Evolutionary conservation across 2,797 vertebrate species (phyloP).

Genomic region (Channa striata): DNA sequence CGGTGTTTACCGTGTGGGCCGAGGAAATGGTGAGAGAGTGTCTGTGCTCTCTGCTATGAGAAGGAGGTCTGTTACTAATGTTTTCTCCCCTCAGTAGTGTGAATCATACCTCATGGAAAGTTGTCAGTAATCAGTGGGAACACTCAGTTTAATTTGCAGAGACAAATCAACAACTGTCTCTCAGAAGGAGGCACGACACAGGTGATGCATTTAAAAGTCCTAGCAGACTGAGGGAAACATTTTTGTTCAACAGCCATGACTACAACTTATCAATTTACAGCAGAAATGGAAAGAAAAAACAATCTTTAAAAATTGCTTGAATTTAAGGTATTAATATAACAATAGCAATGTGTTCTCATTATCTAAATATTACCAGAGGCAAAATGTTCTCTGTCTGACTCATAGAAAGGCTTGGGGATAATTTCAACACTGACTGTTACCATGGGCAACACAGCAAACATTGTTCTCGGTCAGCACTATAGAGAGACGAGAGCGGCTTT

Average conservation of each 20-base stretch:
- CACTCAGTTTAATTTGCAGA: slow-evolving; percentile 2
- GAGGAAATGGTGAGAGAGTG: slow-evolving; percentile 19
- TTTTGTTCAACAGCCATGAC: slow-evolving; percentile 3
- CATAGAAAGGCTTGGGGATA: slow-evolving; percentile 19
- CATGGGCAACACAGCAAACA: slow-evolving; percentile 53
- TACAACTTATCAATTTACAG: not conserved
- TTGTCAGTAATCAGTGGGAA: not conserved
- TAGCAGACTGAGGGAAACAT: not conserved
- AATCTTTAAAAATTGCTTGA: not conserved
- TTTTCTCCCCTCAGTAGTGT: slow-evolving; percentile 23
- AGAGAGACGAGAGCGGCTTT: slow-evolving; percentile 32
- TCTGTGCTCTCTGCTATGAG: slow-evolving; percentile 28
- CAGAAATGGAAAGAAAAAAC: not conserved
- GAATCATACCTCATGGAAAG: slow-evolving; percentile 58
- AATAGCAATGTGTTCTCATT: slow-evolving; percentile 1
- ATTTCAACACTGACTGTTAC: slow-evolving; percentile 45
- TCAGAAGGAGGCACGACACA: slow-evolving; percentile 18
- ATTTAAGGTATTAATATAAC: not conserved
- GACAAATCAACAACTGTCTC: slow-evolving; percentile 40
- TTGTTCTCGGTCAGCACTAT: slow-evolving; percentile 21
- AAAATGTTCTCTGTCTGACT: slow-evolving; percentile 47
- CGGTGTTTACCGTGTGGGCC: slow-evolving; percentile 1
- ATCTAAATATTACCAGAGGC: slow-evolving; percentile 22
- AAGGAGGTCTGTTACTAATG: slow-evolving; percentile 47
- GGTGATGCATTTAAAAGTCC: slow-evolving; percentile 29